These are phyloP conservation scores for Cherax quadricarinatus DNA, from an alignment of 1,140 invertebrate species.

Conservation along the genomic window DNA sequence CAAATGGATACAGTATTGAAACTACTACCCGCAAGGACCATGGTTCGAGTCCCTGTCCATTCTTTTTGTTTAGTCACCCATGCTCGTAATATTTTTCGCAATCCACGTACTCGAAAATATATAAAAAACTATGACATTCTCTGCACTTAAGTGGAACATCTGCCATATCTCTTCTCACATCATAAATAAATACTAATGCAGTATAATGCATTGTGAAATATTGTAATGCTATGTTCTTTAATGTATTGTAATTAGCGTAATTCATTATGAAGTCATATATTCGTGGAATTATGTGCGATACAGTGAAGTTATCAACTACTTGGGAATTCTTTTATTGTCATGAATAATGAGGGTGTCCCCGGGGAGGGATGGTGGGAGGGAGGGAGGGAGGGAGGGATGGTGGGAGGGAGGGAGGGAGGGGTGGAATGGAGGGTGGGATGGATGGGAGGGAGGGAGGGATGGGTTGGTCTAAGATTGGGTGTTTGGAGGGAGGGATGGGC, in stretches of 20 bases:
- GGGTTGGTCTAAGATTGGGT: too few species aligned
- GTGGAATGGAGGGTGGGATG: background rate
- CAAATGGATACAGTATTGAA: too few species aligned
- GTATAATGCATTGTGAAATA: conserved; percentile 41
- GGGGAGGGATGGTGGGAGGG: background rate
- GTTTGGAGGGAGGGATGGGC: too few species aligned
- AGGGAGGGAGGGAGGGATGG: too few species aligned
- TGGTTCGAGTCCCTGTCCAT: too few species aligned
- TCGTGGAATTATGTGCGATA: conserved; percentile 6
- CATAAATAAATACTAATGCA: conserved; percentile 15
- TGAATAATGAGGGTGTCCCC: background rate
- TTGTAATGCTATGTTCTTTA: conserved; percentile 41
- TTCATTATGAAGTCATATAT: conserved; percentile 44
- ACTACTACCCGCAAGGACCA: too few species aligned
- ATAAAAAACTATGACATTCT: too few species aligned
- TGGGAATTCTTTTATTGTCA: conserved; percentile 36
- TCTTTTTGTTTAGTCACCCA: too few species aligned
- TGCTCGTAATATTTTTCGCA: too few species aligned
- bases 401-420: background rate
- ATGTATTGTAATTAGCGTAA: conserved; percentile 42
- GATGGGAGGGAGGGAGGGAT: too few species aligned
- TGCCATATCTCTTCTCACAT: background rate
- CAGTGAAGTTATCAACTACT: conserved; percentile 26
- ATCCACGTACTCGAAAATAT: too few species aligned
- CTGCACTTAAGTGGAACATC: too few species aligned